phyloP scores from a whole-genome alignment of 2,888 invertebrate genomes.

The Cyaniris semiargus region DNA sequence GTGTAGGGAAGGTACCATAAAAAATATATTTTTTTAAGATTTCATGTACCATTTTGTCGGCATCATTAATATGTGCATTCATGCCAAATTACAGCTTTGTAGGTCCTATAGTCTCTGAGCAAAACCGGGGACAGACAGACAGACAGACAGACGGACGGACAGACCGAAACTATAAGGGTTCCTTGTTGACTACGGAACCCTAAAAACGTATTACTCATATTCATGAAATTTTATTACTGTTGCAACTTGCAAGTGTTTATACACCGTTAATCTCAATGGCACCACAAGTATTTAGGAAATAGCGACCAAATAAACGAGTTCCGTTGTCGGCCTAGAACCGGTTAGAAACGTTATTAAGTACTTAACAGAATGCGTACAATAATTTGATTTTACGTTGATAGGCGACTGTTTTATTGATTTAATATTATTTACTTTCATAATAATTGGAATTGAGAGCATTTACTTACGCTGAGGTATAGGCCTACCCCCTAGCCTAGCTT shows the following conservation, averaged over 20 bases:
- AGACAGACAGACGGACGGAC: no score
- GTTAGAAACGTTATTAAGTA: constrained; percentile 20
- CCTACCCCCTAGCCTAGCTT: no score
- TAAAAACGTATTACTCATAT: no score
- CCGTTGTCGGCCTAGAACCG: constrained; percentile 26
- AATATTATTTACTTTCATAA: background rate
- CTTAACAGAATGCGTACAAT: constrained; percentile 7
- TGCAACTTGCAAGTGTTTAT: background rate
- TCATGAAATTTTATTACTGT: background rate
- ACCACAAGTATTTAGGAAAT: constrained; percentile 28
- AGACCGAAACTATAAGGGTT: no score
- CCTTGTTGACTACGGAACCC: no score
- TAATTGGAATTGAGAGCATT: background rate
- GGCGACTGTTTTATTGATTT: background rate
- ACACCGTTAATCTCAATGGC: background rate
- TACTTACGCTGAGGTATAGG: background rate
- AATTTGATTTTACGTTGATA: background rate
- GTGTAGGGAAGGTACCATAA: no score
- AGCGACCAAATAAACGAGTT: constrained; percentile 23
- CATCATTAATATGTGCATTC: no score
- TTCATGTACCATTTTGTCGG: no score
- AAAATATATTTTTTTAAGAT: no score
- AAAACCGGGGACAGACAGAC: no score
- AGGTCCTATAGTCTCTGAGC: no score
- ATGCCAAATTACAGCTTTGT: no score